Evolutionary conservation across 2,888 invertebrate genomes (phyloP).

Genomic region (Cephus runcator): DNA sequence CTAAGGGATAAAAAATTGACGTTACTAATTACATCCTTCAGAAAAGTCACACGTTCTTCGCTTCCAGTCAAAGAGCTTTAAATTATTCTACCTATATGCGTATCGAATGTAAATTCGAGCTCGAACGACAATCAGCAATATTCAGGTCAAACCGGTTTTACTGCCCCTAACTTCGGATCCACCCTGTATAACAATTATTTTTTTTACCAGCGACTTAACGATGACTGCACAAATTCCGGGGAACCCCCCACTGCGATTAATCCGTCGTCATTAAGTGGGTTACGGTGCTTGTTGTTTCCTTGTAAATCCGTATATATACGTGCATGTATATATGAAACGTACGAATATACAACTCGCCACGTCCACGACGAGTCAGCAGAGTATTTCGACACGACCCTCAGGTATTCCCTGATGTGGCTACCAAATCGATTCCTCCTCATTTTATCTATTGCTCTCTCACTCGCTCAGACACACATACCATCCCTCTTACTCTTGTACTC

Average conservation of each 20-base stretch:
- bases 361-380: constrained; percentile 41
- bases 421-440: constrained; percentile 8
- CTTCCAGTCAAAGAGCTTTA: background rate
- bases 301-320: constrained; percentile 26
- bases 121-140: background rate
- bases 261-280: constrained; percentile 30
- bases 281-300: constrained; percentile 36
- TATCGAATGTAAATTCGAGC: background rate
- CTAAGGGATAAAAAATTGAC: background rate
- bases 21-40: background rate
- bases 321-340: background rate
- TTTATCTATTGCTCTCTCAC: background rate
- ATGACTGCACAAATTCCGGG: constrained; percentile 39
- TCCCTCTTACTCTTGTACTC: background rate
- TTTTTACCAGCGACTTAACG: constrained; percentile 10
- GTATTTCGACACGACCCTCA: constrained; percentile 45
- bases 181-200: background rate
- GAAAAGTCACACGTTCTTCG: background rate
- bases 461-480: background rate
- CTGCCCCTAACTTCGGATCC: background rate
- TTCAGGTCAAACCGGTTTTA: background rate
- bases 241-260: constrained; percentile 17
- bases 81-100: no score
- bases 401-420: constrained; percentile 42
- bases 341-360: background rate